Evolutionary conservation across 1,140 invertebrate genomes (phyloP), one percentile per base, ranked within the genome.

Genomic region (Ephestia elutella): DNA sequence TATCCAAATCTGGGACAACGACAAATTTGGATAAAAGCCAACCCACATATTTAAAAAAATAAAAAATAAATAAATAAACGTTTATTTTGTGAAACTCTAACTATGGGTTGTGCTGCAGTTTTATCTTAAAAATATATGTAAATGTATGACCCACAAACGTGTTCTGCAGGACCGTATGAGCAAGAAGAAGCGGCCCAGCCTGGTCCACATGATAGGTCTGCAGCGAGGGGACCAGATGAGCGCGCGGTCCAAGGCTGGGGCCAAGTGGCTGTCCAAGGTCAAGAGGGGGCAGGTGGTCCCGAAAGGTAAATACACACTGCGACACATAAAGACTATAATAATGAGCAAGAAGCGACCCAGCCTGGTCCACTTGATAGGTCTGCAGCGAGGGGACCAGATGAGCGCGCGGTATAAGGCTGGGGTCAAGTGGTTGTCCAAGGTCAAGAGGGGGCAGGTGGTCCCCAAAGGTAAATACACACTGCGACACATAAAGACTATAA

Each of bases 251-350:
- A 96, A 95, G 83, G 94, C 95, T 77, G 95, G 94, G 4, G 93
- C 94, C 49, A 96, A 95, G 74, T 96, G 95, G 95, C 83, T 96
- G 59, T 93, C 94, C 5, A 96, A 95, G 85, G 94, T 96, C 57
- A 95, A 95, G 75, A 94, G 95, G 80, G 93, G 92, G 67, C 93
- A 94, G 80, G 92, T 94, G n/a, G 93, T 90, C 8, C 94, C 94
- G 18, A 95, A 94, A 89, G 91, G 91, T 91, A 73, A 65, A 35
- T 56, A 58, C 57, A 44, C 51, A 53, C 28, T 56, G 25, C 8
- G 8, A 28, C 25, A 28, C 25, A 28, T 8, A 28, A 28, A n/a
- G 25, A 28, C 25, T n/a, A n/a, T n/a, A n/a, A n/a, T n/a, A n/a
- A 81, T 92, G 70, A 91, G 89, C 63, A 93, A 94, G 78, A 93